phyloP scores from a whole-genome alignment of 2,888 invertebrate species.

The Pammene fasciana region DNA sequence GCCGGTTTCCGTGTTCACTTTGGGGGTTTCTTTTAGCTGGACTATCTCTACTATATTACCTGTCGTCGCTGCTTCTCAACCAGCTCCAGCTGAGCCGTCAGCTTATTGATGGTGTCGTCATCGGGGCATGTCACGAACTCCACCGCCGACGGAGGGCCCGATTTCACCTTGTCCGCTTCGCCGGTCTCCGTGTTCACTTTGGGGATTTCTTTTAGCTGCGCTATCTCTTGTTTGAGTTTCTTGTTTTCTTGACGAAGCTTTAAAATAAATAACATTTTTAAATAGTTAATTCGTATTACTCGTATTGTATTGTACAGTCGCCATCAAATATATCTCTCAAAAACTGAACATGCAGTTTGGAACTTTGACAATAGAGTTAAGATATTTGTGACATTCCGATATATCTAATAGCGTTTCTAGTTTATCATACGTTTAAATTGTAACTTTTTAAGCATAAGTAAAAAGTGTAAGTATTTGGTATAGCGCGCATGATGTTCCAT shows the following conservation, averaged over 20 bases:
- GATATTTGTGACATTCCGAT: too few species aligned
- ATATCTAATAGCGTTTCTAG: too few species aligned
- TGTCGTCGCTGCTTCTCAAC: constrained; percentile 75
- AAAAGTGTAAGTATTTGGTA: too few species aligned
- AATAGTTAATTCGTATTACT: neutral
- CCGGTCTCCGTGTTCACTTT: constrained; percentile 52
- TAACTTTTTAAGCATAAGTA: too few species aligned
- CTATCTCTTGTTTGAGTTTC: constrained; percentile 64
- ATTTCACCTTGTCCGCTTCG: constrained; percentile 43
- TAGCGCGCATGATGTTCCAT: too few species aligned
- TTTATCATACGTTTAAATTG: too few species aligned
- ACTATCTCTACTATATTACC: constrained; percentile 54
- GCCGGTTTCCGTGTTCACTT: constrained; percentile 52
- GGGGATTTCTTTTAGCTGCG: constrained; percentile 46
- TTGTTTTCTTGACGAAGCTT: constrained; percentile 75
- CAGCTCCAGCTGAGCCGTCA: constrained; percentile 73
- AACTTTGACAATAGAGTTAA: too few species aligned
- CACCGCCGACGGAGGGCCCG: constrained; percentile 65
- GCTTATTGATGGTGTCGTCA: constrained; percentile 74
- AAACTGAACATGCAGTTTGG: too few species aligned
- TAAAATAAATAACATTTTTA: constrained; percentile 8
- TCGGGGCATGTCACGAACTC: constrained; percentile 79
- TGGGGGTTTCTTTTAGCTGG: constrained; percentile 46
- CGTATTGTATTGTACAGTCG: too few species aligned
- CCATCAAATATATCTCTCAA: too few species aligned